Evolutionary conservation across 2,113 vertebrate species (phyloP).

Genomic region (Trematomus loennbergii): DNA sequence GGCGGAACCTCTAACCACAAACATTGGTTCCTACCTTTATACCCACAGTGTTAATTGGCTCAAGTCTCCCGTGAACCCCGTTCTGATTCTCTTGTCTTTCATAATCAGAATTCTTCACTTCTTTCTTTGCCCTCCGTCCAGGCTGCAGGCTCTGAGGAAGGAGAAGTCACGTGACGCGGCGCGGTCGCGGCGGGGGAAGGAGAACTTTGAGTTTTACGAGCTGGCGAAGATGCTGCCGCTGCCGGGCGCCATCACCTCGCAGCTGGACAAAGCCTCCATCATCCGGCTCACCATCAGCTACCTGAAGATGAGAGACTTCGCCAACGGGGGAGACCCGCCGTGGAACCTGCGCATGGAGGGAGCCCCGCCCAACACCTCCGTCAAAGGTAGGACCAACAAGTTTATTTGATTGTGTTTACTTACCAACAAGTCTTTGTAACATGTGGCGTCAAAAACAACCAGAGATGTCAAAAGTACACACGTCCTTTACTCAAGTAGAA

Average conservation of each 20-base stretch:
- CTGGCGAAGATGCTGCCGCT: conserved; percentile 98
- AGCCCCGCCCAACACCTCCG: conserved; percentile 88
- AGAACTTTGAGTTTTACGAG: conserved; percentile 99
- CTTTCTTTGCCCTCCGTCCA: conserved; percentile 66
- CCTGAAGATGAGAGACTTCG: conserved; percentile 99
- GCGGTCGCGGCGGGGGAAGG: conserved; percentile 96
- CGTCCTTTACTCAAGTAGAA: too few relatives aligned
- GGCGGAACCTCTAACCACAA: too few relatives aligned
- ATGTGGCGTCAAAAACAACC: too few relatives aligned
- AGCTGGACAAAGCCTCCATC: conserved; percentile 99
- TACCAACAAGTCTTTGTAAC: too few relatives aligned
- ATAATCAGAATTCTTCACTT: too few relatives aligned
- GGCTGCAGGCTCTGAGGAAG: conserved; percentile 99
- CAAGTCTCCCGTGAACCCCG: too few relatives aligned
- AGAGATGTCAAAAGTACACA: too few relatives aligned
- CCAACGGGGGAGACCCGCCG: conserved; percentile 97
- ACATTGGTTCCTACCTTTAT: too few relatives aligned
- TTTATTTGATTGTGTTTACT: too few relatives aligned
- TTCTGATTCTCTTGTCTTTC: too few relatives aligned
- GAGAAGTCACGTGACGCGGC: conserved; percentile 98
- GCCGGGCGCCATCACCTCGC: conserved; percentile 98
- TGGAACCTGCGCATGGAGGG: conserved; percentile 98
- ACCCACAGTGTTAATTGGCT: too few relatives aligned
- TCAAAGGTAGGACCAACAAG: conserved; percentile 2
- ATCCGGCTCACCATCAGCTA: conserved; percentile 99